phyloP scores from a whole-genome alignment of 2,797 vertebrate genomes.

The Chelidonichthys spinosus region DNA sequence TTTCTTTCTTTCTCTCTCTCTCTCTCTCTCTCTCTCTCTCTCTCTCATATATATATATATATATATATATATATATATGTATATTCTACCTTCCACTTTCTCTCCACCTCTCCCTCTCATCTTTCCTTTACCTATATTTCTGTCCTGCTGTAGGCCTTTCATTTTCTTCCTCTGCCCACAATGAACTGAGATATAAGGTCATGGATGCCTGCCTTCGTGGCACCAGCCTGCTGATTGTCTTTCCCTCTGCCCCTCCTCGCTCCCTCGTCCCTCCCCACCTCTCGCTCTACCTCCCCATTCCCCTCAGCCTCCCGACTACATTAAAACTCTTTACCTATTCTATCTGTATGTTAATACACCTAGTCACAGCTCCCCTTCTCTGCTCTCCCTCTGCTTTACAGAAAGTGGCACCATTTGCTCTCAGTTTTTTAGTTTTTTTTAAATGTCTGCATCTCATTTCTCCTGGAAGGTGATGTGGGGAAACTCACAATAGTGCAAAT shows the following conservation, averaged over 20 bases:
- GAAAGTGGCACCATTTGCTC: conserved; percentile 59
- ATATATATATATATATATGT: too few relatives aligned
- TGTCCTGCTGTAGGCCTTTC: conserved; percentile 74
- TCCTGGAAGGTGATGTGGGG: conserved; percentile 52
- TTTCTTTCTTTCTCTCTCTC: conserved; percentile 21
- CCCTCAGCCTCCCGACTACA: conserved; percentile 86
- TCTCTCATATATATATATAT: too few relatives aligned
- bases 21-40: too few relatives aligned
- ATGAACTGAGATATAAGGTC: conserved; percentile 76
- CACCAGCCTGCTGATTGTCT: conserved; percentile 76
- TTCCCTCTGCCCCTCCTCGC: conserved; percentile 52
- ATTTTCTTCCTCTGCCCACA: conserved; percentile 68
- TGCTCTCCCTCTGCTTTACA: conserved; percentile 67
- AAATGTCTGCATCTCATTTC: conserved; percentile 35
- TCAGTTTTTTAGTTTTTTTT: conserved; percentile 52
- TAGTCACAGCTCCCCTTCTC: conserved; percentile 85
- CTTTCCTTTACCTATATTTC: conserved; percentile 56
- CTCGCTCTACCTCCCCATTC: conserved; percentile 76
- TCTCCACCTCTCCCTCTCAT: conserved; percentile 22
- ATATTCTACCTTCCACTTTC: not conserved
- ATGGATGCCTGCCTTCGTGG: conserved; percentile 74
- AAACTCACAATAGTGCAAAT: conserved; percentile 61
- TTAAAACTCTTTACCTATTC: conserved; percentile 98
- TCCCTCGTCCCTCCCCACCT: conserved; percentile 46
- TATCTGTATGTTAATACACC: conserved; percentile 97